A percentile compares a stretch with the other conserved stretches of the same genome.
Evolutionary conservation across 1,140 invertebrate genomes (phyloP).

Genomic region (Ceratina japonica): DNA sequence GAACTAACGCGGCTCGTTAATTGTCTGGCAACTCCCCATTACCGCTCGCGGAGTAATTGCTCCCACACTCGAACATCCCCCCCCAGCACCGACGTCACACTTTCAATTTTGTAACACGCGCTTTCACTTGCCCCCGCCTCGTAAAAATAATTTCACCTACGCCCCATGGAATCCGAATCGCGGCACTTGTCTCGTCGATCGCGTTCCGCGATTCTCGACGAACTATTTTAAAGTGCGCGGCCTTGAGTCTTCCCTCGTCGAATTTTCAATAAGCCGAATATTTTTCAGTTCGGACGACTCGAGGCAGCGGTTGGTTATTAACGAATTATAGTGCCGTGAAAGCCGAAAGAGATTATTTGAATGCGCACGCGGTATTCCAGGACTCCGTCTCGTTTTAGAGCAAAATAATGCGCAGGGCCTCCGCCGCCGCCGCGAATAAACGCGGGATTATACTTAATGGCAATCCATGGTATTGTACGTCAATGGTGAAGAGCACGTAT

Average conservation of each 20-base stretch:
- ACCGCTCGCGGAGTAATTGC: conserved; percentile 28
- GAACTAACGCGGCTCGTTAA: conserved; percentile 46
- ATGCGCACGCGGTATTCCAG: conserved; percentile 18
- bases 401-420: conserved; percentile 55
- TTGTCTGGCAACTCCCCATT: conserved; percentile 44
- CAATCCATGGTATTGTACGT: conserved; percentile 59
- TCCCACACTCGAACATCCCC: background rate
- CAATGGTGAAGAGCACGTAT: conserved; percentile 61
- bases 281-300: background rate
- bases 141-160: background rate
- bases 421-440: conserved; percentile 54
- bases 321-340: conserved; percentile 37
- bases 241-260: background rate
- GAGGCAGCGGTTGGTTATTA: background rate
- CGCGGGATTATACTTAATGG: conserved; percentile 65
- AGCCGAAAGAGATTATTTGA: conserved; percentile 49
- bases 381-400: conserved; percentile 31
- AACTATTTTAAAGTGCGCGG: no score
- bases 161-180: background rate
- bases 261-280: background rate
- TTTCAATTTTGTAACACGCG: background rate
- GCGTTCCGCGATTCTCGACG: no score
- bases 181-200: no score
- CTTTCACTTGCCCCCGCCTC: background rate
- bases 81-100: background rate